These are phyloP conservation scores for Dryas iulia DNA, from an alignment of 1,140 invertebrate species.

Conservation along the genomic window DNA sequence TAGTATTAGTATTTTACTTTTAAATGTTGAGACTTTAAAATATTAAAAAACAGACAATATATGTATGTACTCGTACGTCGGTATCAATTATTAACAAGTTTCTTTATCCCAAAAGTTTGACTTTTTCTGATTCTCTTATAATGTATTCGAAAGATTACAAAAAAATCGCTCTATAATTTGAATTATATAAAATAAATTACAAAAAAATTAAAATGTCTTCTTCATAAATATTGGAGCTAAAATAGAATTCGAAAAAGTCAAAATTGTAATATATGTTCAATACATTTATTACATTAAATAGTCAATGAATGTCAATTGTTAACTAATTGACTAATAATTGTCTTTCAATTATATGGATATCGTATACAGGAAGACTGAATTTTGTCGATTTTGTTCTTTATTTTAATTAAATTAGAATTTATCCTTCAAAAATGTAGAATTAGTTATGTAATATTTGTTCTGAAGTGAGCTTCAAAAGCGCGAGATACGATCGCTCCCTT, in stretches of 20 bases:
- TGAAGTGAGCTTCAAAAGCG: constrained; percentile 16
- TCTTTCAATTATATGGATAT: constrained; percentile 33
- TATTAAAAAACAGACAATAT: not conserved
- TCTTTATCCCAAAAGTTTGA: not conserved
- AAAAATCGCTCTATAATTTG: not conserved
- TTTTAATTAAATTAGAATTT: constrained; percentile 19
- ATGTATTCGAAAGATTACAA: too few species aligned
- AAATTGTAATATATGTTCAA: not conserved
- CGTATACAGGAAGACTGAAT: constrained; percentile 41
- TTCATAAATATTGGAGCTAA: not conserved
- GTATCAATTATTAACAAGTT: not conserved
- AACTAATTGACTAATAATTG: constrained; percentile 6
- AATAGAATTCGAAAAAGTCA: not conserved
- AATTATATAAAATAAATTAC: not conserved
- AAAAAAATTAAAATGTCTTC: not conserved
- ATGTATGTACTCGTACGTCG: not conserved
- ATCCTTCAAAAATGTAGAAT: constrained; percentile 1
- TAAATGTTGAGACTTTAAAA: not conserved
- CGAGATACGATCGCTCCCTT: constrained; percentile 5
- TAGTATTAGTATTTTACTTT: not conserved
- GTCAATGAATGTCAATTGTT: constrained; percentile 16
- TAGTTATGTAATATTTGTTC: constrained; percentile 7
- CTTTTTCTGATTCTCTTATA: not conserved
- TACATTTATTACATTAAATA: not conserved
- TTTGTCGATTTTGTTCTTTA: constrained; percentile 35